phyloP scores from a whole-genome alignment of 2,888 invertebrate genomes.

The Tetrapedia diversipes region DNA sequence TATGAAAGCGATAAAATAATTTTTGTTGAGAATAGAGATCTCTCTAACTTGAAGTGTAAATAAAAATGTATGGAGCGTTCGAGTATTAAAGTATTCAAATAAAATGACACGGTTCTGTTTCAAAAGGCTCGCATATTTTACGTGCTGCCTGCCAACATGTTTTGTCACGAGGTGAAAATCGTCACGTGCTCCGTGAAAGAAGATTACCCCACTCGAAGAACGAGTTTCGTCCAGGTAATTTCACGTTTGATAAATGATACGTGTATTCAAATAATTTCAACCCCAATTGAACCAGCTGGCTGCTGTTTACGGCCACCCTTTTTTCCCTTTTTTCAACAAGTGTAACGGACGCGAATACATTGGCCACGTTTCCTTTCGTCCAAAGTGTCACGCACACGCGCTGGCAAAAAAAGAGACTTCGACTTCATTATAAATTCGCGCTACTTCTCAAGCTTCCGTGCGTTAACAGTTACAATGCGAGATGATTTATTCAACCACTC shows the following conservation, averaged over 20 bases:
- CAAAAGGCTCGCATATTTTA: conserved; percentile 29
- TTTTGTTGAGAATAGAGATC: no score
- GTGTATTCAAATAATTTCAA: conserved; percentile 80
- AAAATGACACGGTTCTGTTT: not conserved
- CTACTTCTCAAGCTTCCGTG: not conserved
- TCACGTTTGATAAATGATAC: conserved; percentile 77
- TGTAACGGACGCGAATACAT: conserved; percentile 63
- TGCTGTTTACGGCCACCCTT: conserved; percentile 42
- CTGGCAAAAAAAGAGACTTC: conserved; percentile 8
- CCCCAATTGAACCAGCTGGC: conserved; percentile 77
- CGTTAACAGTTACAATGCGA: not conserved
- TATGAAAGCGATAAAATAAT: no score
- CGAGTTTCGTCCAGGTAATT: conserved; percentile 73
- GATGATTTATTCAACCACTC: not conserved
- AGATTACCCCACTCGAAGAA: conserved; percentile 73
- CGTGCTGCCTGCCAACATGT: conserved; percentile 30
- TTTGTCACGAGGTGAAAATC: conserved; percentile 43
- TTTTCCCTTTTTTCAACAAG: conserved; percentile 49
- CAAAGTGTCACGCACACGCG: conserved; percentile 18
- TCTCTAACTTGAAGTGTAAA: not conserved
- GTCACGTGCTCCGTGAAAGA: conserved; percentile 56
- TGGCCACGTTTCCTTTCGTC: conserved; percentile 13
- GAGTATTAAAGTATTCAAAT: not conserved
- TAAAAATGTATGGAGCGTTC: not conserved
- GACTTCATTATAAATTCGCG: not conserved